These are phyloP conservation scores for Octopus bimaculoides DNA, from an alignment of 1,140 invertebrate genomes.

Conservation along the genomic window DNA sequence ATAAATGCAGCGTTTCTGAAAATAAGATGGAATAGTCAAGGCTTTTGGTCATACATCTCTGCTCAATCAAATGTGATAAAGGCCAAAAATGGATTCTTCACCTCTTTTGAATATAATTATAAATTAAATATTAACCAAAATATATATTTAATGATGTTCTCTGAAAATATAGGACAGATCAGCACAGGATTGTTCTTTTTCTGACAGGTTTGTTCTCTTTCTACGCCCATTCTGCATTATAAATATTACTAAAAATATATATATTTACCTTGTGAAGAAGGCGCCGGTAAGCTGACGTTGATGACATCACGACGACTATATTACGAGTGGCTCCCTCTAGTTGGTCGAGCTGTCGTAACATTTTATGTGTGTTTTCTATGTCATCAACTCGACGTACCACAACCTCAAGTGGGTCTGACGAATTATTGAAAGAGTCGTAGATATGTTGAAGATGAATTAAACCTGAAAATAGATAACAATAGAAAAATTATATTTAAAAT, in stretches of 20 bases:
- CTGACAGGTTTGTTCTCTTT: too few relatives aligned
- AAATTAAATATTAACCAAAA: too few relatives aligned
- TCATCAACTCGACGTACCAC: conserved; percentile 23
- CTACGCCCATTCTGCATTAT: too few relatives aligned
- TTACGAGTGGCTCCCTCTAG: conserved; percentile 3
- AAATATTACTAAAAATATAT: neutral
- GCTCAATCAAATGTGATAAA: too few relatives aligned
- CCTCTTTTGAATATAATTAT: too few relatives aligned
- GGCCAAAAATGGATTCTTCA: too few relatives aligned
- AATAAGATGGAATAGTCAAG: too few relatives aligned
- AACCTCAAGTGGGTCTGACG: conserved; percentile 15
- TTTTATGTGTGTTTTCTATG: conserved; percentile 20
- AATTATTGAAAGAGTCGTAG: conserved; percentile 20
- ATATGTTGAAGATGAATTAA: conserved; percentile 27
- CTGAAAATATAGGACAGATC: too few relatives aligned
- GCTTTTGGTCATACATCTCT: too few relatives aligned
- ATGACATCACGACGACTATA: conserved; percentile 15
- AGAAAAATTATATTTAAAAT: conserved; percentile 11
- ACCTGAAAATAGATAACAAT: conserved; percentile 17
- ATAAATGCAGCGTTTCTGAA: too few relatives aligned
- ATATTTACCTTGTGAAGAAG: neutral
- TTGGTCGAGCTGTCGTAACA: conserved; percentile 25
- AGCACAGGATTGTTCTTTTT: too few relatives aligned
- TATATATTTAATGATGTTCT: too few relatives aligned
- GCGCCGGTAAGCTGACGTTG: neutral